Conservation (phyloP, 2,113 vertebrate species). For the Syngnathus scovelli region DNA sequence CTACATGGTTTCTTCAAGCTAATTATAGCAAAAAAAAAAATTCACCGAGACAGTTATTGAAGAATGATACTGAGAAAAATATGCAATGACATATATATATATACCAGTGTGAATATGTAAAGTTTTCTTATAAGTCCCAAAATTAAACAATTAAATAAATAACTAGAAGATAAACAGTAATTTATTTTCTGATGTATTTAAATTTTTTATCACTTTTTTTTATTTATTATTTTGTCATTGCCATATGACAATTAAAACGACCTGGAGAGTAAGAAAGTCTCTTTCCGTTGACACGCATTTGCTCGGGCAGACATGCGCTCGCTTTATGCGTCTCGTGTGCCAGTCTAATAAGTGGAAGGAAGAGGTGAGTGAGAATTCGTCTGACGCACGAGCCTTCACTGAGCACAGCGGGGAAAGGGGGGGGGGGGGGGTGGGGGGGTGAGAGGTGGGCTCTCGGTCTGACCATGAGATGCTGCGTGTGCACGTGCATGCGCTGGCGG, state of each 20-base stretch:
- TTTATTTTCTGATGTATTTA: background rate
- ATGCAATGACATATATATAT: too few species aligned
- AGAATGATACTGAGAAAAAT: background rate
- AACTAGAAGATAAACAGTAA: too few species aligned
- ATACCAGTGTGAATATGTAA: background rate
- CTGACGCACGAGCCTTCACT: constrained; percentile 39
- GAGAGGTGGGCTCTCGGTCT: background rate
- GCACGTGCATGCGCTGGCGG: background rate
- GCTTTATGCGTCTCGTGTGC: constrained; percentile 5
- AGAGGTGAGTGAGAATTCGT: constrained; percentile 30
- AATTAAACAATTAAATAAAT: background rate
- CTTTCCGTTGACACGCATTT: background rate
- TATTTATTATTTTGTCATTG: background rate
- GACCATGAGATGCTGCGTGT: constrained; percentile 7
- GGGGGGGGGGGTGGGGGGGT: background rate
- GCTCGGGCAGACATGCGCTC: background rate
- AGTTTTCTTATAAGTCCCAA: background rate
- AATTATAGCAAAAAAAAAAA: background rate
- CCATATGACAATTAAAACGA: background rate
- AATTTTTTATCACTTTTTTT: background rate
- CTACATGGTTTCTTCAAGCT: too few species aligned
- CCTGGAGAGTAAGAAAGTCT: background rate
- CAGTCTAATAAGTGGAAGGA: constrained; percentile 26
- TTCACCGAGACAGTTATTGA: background rate
- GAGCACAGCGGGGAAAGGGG: constrained; percentile 37